Evolutionary conservation across 2,888 invertebrate genomes (phyloP), one percentile per base, ranked within the genome.

Genomic region (Zaprionus lineosus): DNA sequence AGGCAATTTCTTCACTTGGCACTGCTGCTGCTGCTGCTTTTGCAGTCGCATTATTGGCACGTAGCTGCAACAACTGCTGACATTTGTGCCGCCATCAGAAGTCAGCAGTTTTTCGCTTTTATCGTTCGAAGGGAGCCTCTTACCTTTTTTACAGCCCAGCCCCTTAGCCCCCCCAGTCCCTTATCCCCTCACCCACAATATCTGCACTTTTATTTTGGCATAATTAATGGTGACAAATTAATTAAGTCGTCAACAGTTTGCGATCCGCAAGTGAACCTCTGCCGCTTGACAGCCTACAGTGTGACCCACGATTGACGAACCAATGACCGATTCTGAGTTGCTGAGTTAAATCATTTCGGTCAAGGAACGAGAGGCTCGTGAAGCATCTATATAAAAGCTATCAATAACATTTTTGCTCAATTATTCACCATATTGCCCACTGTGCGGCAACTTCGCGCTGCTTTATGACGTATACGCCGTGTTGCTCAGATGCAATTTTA

Each of bases 141-240:
- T 24, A 2, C 9, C 21, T 19, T 24, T 24, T 21, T 21, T 5
- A 7, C 21, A 21, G 2, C 12, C 11, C 8, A 1, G 11, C 9
- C 8, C 7, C 12, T 31, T 6, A 18, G n/a, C 29, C 28, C 12
- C 11, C 1, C 8, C 11, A 4, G 5, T n/a, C 2, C 18, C 14
- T 11, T 7, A n/a, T 2, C 14, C 29, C 15, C 15, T 12, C n/a
- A 4, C 9, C 1, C 4, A 14, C n/a, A 12, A n/a, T n/a, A n/a
- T 21, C 12, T 5, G 11, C 43, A 19, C 16, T 55, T 41, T 46
- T 66, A 65, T 69, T 79, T 79, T 59, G 74, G 66, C 78, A 81
- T 76, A 79, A 84, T 79, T 81, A 73, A 81, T 81, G 81, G 84
- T 73, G 84, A 73, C 84, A 81, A 84, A 78, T 78, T 78, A 78